Conservation (phyloP, 2,797 vertebrate genomes). For the Malacoraja senta region DNA sequence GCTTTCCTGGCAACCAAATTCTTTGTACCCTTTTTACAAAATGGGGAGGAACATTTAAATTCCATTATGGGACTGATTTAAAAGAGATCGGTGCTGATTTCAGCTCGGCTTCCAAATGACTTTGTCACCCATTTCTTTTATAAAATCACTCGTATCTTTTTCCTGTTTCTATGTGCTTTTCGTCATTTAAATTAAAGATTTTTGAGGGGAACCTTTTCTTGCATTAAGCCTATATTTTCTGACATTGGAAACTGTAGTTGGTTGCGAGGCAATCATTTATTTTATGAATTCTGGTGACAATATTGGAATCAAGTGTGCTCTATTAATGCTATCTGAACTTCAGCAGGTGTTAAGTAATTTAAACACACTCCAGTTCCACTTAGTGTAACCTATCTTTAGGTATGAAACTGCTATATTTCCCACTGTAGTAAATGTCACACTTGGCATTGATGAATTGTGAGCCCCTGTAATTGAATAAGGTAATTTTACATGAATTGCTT, state of each 20-base stretch:
- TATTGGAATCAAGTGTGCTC: not conserved
- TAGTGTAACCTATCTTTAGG: not conserved
- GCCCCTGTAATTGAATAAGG: not conserved
- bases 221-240: not conserved
- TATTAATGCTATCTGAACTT: too few relatives aligned
- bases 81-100: not conserved
- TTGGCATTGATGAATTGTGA: not conserved
- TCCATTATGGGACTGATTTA: not conserved
- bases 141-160: not conserved
- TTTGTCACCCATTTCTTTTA: not conserved
- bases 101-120: not conserved
- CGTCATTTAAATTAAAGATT: not conserved
- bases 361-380: not conserved
- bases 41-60: not conserved
- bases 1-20: not conserved
- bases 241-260: not conserved
- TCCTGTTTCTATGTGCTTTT: not conserved
- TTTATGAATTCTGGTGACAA: not conserved
- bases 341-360: not conserved
- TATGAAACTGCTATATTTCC: not conserved
- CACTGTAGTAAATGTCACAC: too few relatives aligned
- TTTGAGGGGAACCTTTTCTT: too few relatives aligned
- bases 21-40: not conserved
- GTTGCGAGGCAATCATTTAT: not conserved
- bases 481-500: not conserved